Conservation (phyloP, 2,797 vertebrate genomes). For the Chlorospingus semifuscus region DNA sequence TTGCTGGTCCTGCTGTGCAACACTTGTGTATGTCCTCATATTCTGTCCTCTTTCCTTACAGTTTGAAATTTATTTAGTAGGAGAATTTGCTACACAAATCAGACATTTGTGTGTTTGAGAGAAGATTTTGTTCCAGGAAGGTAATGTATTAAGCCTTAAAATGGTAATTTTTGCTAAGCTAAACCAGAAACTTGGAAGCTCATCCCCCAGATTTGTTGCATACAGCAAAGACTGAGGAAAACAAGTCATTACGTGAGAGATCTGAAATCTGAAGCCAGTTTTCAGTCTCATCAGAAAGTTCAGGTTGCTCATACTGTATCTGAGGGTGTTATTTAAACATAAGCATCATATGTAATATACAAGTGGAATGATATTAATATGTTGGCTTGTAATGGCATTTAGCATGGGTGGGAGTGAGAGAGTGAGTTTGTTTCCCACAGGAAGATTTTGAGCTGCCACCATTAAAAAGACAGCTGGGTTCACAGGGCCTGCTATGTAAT, state of each 20-base stretch:
- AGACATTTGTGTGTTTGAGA: not conserved
- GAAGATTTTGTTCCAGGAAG: not conserved
- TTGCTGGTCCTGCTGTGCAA: not conserved
- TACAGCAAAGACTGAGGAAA: not conserved
- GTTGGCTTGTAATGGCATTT: conserved; percentile 30
- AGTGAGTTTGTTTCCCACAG: not conserved
- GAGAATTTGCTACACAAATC: not conserved
- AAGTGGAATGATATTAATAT: conserved; percentile 36
- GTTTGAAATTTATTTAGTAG: not conserved
- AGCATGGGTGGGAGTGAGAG: conserved; percentile 11
- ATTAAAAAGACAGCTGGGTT: conserved; percentile 13
- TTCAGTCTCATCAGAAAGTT: conserved; percentile 37
- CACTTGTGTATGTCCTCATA: not conserved
- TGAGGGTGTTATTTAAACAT: conserved; percentile 44
- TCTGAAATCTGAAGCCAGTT: not conserved
- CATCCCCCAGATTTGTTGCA: not conserved
- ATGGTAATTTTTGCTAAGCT: not conserved
- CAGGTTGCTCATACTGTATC: conserved; percentile 30
- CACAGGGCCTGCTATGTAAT: conserved; percentile 5
- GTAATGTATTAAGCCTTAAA: not conserved
- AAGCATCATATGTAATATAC: not conserved
- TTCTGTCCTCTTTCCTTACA: not conserved
- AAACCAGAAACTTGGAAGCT: not conserved
- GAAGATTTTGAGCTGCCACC: not conserved
- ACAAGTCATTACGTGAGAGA: not conserved